Percentiles rank a stretch among this genome's conserved stretches.
phyloP scores from a whole-genome alignment of 1,140 invertebrate genomes.

The Charaxes varanes region DNA sequence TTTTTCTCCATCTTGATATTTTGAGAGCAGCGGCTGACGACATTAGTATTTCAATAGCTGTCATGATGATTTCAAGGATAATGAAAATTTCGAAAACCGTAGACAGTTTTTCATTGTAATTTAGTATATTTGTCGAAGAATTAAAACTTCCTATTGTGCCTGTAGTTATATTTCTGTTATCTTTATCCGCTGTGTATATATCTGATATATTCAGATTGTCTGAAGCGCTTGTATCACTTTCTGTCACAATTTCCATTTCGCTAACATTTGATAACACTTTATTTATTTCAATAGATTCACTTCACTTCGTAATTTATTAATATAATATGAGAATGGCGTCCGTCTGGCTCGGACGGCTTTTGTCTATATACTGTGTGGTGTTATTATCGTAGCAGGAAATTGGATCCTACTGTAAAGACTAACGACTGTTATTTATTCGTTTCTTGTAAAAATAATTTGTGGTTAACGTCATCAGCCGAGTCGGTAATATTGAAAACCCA shows the following conservation, averaged over 20 bases:
- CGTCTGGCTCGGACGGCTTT: conserved; percentile 5
- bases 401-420: too few relatives aligned
- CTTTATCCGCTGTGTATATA: background rate
- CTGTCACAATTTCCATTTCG: conserved; percentile 18
- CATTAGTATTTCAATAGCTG: conserved; percentile 42
- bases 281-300: conserved; percentile 4
- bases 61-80: conserved; percentile 52
- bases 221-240: background rate
- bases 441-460: conserved; percentile 37
- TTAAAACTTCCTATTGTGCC: conserved; percentile 1
- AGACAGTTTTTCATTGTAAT: conserved; percentile 13
- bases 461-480: conserved; percentile 36
- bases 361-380: background rate
- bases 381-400: conserved; percentile 36
- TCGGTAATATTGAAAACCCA: conserved; percentile 17
- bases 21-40: conserved; percentile 41
- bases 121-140: conserved; percentile 7
- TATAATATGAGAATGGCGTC: conserved; percentile 9
- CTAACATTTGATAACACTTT: conserved; percentile 6
- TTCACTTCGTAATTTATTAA: conserved; percentile 2
- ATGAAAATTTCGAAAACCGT: conserved; percentile 41
- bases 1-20: conserved; percentile 42
- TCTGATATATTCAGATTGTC: background rate
- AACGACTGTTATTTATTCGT: conserved; percentile 35
- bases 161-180: conserved; percentile 3